Percentiles rank a stretch among this genome's conserved stretches.
phyloP scores from a whole-genome alignment of 1,140 invertebrate species.

The Saccostrea echinata region DNA sequence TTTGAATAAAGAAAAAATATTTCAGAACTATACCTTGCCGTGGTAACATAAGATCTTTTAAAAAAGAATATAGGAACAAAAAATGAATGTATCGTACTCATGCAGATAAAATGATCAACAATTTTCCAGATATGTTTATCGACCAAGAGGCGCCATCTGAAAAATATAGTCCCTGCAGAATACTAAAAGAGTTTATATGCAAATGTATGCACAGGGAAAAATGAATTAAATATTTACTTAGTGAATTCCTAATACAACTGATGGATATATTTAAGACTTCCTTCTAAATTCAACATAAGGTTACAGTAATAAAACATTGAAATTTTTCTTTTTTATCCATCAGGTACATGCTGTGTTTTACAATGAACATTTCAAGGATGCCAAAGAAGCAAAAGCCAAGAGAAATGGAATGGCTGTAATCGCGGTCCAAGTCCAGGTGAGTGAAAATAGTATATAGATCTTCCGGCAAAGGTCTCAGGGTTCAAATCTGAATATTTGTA shows the following conservation, averaged over 20 bases:
- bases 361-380: background rate
- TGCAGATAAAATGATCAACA: too few species aligned
- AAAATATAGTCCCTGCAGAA: too few species aligned
- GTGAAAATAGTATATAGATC: background rate
- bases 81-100: too few species aligned
- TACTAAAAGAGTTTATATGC: background rate
- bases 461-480: background rate
- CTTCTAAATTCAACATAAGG: background rate
- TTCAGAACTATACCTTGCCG: too few species aligned
- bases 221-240: background rate
- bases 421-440: background rate
- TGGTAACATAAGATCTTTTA: too few species aligned
- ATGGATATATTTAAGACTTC: background rate
- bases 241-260: background rate
- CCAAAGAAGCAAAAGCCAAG: background rate
- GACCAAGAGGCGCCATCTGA: too few species aligned
- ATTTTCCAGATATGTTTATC: too few species aligned
- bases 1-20: too few species aligned
- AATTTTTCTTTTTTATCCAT: background rate
- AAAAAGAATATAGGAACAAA: too few species aligned
- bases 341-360: slow-evolving; percentile 8
- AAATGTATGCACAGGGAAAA: background rate
- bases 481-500: background rate
- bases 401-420: background rate
- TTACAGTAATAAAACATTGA: background rate